A percentile compares a stretch with the other conserved stretches of the same genome.
Evolutionary conservation across 1,140 invertebrate genomes (phyloP).

Genomic region (Muscidifurax raptorellus): DNA sequence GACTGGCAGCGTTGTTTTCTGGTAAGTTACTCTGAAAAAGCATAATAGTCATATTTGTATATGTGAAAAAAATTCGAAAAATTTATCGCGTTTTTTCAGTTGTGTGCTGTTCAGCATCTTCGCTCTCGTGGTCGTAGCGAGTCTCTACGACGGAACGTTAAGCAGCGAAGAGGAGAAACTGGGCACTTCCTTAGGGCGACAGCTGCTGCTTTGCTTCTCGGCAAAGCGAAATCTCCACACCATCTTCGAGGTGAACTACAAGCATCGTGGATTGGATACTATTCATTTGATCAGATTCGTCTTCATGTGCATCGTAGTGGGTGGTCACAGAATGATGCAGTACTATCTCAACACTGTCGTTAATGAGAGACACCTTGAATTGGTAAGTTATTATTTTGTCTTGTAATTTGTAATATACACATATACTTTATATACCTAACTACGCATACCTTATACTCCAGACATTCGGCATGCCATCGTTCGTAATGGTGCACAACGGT

Average conservation of each 20-base stretch:
- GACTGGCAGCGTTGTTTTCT: not conserved
- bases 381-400: constrained; percentile 53
- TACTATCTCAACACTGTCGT: constrained; percentile 54
- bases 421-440: no score
- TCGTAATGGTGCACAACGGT: constrained; percentile 63
- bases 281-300: constrained; percentile 59
- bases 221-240: constrained; percentile 59
- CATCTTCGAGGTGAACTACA: constrained; percentile 54
- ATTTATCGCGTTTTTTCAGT: constrained; percentile 31
- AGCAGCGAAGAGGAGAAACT: constrained; percentile 40
- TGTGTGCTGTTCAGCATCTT: constrained; percentile 49
- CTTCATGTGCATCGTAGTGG: constrained; percentile 54
- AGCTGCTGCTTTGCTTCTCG: constrained; percentile 67
- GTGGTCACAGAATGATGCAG: constrained; percentile 61
- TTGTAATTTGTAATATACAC: no score
- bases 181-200: constrained; percentile 14
- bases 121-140: constrained; percentile 55
- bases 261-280: constrained; percentile 59
- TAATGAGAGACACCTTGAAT: constrained; percentile 57
- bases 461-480: constrained; percentile 31
- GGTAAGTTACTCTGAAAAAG: constrained; percentile 1
- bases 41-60: not conserved
- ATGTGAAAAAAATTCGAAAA: not conserved
- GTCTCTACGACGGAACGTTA: constrained; percentile 58
- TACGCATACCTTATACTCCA: no score